These are phyloP conservation scores for Neotragus moschatus DNA, from an alignment of 2,113 vertebrate genomes.

Conservation along the genomic window DNA sequence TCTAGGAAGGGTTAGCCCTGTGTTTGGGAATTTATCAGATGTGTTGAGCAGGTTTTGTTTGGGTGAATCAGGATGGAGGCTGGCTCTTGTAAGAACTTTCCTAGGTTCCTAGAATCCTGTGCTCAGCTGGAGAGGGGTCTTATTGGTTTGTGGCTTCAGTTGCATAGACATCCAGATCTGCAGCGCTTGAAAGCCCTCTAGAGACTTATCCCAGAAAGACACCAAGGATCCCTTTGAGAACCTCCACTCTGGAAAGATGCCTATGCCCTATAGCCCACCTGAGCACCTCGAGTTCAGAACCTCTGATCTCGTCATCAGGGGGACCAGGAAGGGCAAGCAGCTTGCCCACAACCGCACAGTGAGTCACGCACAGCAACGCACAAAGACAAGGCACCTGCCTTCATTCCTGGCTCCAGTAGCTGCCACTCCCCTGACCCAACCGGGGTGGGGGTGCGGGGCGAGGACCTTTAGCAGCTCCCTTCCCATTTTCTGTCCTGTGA, in stretches of 20 bases:
- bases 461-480: not conserved
- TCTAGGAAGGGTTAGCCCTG: not conserved
- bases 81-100: not conserved
- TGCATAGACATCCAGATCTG: not conserved
- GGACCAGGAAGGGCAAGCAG: not conserved
- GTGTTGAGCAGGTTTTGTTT: not conserved
- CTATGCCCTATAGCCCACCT: not conserved
- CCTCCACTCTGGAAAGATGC: not conserved
- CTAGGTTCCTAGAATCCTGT: not conserved
- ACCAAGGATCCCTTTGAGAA: not conserved
- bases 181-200: not conserved
- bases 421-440: not conserved
- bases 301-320: not conserved
- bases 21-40: not conserved
- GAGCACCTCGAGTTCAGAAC: not conserved
- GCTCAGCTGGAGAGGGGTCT: not conserved
- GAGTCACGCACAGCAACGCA: not conserved
- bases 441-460: rapidly evolving
- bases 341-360: not conserved
- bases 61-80: not conserved
- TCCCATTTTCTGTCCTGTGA: not conserved
- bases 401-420: not conserved
- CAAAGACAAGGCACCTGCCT: rapidly evolving
- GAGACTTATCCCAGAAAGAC: not conserved
- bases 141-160: not conserved